Evolutionary conservation across 2,888 invertebrate species (phyloP).

Genomic region (Leptinotarsa tumamoca): DNA sequence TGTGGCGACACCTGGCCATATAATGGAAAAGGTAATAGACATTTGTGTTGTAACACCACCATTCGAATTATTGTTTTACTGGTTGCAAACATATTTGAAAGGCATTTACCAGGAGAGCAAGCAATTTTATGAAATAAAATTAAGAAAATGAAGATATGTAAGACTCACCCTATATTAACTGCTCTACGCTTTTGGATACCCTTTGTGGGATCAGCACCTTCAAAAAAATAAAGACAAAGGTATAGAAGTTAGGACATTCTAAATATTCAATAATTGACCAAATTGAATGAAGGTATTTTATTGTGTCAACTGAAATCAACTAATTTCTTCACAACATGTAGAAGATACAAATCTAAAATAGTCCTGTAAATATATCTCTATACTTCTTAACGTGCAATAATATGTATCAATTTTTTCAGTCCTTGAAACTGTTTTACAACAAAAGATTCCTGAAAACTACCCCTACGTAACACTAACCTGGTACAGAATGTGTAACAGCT

Average conservation of each 20-base stretch:
- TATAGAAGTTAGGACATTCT: not conserved
- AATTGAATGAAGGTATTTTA: not conserved
- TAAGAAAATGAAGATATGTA: conserved; percentile 9
- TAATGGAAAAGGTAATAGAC: not conserved
- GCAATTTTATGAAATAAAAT: not conserved
- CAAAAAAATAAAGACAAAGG: conserved; percentile 57
- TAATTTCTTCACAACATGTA: too few species aligned
- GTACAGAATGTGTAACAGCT: conserved; percentile 69
- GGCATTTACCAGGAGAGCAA: not conserved
- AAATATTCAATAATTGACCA: not conserved
- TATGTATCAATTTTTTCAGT: not conserved
- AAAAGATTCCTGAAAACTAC: conserved; percentile 43
- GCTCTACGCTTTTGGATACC: conserved; percentile 84
- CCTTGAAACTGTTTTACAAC: not conserved
- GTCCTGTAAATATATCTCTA: too few species aligned
- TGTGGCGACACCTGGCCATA: conserved; percentile 27
- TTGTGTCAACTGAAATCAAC: too few species aligned
- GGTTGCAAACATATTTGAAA: conserved; percentile 25
- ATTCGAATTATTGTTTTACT: conserved; percentile 18
- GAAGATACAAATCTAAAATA: too few species aligned
- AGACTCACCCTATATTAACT: conserved; percentile 83
- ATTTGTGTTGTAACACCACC: not conserved
- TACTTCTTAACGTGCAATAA: not conserved
- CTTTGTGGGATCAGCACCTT: conserved; percentile 84
- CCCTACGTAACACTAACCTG: conserved; percentile 64